Base-by-base conservation (phyloP, 2,113 vertebrate genomes). In the Ophthalmolycus amberensis region DNA sequence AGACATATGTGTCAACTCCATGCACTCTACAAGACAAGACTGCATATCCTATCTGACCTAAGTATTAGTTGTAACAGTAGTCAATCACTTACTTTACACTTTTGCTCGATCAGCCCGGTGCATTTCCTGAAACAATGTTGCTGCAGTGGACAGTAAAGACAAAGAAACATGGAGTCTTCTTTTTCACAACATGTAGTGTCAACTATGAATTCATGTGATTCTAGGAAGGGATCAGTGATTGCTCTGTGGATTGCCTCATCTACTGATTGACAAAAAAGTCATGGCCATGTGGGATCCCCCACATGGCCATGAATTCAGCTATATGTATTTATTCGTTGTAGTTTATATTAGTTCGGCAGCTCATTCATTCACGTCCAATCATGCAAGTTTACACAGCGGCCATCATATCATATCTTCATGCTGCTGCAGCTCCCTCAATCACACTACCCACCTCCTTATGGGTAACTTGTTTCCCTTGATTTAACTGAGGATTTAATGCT, bases 71-170 rank as follows among this genome's bases (percentile, higher is more conserved):
- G 66, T 38, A 90, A 75, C 78, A 86, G 60, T 77, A 74, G 59
- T 85, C 75, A 71, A 8, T 85, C 90, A 94, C 94, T 95, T 95
- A 95, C 95, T 95, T 95, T 95, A 94, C 93, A 95, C 84, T 91
- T 94, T 92, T 93, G 93, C 93, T 95, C 95, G 92, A 95, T 90
- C 91, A 91, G 93, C 92, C 91, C 90, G 75, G 92, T 93, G 94
- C 95, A 95, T 93, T 93, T 95, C 91, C 90, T 94, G 94, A 90
- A 95, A 95, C 95, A 95, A 95, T 93, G 89, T 94, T 95, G 94
- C 95, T 95, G 95, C 92, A 92, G 93, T 93, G 79, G 84, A 94
- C 93, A 94, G 90, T 94, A 75, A 86, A 95, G 52, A 94, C 83
- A 95, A 87, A 91, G 83, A 90, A 89, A 91, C 81, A 92, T 77